Conservation (phyloP, 2,888 invertebrate genomes). For the Bellardia bayeri region DNA sequence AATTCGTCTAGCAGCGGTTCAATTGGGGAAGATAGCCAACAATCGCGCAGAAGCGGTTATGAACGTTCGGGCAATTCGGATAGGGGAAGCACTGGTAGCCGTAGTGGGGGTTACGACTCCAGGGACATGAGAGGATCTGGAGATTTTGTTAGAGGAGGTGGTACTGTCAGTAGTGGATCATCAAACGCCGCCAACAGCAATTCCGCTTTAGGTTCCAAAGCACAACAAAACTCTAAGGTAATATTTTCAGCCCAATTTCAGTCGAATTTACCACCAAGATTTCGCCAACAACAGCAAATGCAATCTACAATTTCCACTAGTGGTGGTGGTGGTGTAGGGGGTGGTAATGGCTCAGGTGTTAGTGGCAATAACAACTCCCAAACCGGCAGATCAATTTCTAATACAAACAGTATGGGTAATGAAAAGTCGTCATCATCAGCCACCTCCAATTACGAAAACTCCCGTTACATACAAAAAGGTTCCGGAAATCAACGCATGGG, state of each 20-base stretch:
- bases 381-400: conserved; percentile 72
- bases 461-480: conserved; percentile 79
- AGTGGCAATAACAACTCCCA: conserved; percentile 74
- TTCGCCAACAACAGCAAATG: conserved; percentile 89
- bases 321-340: conserved; percentile 73
- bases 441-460: conserved; percentile 77
- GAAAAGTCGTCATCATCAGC: conserved; percentile 79
- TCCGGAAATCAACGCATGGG: conserved; percentile 60
- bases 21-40: conserved; percentile 72
- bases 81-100: conserved; percentile 70
- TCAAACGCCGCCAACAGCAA: conserved; percentile 63
- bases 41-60: conserved; percentile 71
- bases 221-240: conserved; percentile 77
- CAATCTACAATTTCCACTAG: conserved; percentile 47
- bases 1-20: conserved; percentile 65
- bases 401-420: conserved; percentile 66
- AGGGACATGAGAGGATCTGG: conserved; percentile 69
- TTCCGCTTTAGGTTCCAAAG: conserved; percentile 72
- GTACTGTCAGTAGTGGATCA: conserved; percentile 47
- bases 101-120: conserved; percentile 67
- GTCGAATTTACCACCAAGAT: conserved; percentile 93
- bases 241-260: conserved; percentile 90
- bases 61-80: conserved; percentile 75
- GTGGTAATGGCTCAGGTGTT: conserved; percentile 63
- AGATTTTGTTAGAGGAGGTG: conserved; percentile 70